Conservation (phyloP, 1,140 invertebrate genomes). For the Scaptomyza montana region DNA sequence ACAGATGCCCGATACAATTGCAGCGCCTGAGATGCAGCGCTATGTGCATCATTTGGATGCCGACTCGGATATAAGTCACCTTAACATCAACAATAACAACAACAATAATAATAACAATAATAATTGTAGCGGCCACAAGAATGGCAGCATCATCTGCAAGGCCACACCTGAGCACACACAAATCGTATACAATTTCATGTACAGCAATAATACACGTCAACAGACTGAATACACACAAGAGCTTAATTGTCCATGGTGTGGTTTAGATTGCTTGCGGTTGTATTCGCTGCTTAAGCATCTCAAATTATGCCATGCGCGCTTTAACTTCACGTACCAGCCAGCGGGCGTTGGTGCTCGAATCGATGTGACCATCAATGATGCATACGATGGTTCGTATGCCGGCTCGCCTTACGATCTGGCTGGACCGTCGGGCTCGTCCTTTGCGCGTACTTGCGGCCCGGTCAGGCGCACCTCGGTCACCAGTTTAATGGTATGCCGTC, state of each 20-base stretch:
- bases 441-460: constrained; percentile 90
- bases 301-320: constrained; percentile 96
- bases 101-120: constrained; percentile 70
- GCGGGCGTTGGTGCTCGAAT: constrained; percentile 93
- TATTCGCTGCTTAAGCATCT: constrained; percentile 97
- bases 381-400: constrained; percentile 97
- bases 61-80: constrained; percentile 55
- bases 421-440: constrained; percentile 86
- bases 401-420: constrained; percentile 97
- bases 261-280: constrained; percentile 92
- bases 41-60: constrained; percentile 66
- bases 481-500: constrained; percentile 94
- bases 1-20: constrained; percentile 88
- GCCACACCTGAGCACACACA: constrained; percentile 85
- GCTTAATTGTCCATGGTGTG: constrained; percentile 97
- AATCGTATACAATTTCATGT: constrained; percentile 97
- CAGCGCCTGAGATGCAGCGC: constrained; percentile 64
- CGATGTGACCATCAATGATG: constrained; percentile 97
- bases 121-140: constrained; percentile 52
- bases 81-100: constrained; percentile 67
- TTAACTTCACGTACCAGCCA: constrained; percentile 91
- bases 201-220: constrained; percentile 96
- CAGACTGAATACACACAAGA: constrained; percentile 97
- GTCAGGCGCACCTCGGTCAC: constrained; percentile 93
- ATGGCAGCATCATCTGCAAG: constrained; percentile 51